phyloP scores from a whole-genome alignment of 2,888 invertebrate genomes.

The Subacronicta megacephala region DNA sequence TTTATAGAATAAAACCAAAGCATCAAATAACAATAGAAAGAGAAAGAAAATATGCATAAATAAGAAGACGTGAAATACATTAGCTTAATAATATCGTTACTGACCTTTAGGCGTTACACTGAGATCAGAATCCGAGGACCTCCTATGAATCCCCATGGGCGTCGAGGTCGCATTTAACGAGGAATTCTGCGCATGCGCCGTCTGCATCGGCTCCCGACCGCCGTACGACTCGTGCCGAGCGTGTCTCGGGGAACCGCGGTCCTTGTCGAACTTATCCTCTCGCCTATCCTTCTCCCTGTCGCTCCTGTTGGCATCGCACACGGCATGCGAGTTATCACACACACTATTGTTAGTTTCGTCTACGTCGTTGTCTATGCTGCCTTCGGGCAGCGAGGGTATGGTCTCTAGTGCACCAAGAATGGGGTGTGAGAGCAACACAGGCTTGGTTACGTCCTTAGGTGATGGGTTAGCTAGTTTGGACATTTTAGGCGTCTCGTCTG shows the following conservation, averaged over 20 bases:
- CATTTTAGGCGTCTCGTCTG: slow-evolving; percentile 74
- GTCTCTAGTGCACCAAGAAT: slow-evolving; percentile 81
- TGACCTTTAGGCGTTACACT: slow-evolving; percentile 98
- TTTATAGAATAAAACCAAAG: too few species aligned
- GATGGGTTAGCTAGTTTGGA: slow-evolving; percentile 72
- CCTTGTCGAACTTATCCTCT: slow-evolving; percentile 69
- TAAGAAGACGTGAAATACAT: background rate
- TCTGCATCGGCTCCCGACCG: slow-evolving; percentile 75
- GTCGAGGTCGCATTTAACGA: slow-evolving; percentile 85
- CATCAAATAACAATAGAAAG: too few species aligned
- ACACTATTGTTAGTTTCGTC: slow-evolving; percentile 86
- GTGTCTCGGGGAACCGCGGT: slow-evolving; percentile 84
- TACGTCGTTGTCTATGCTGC: slow-evolving; percentile 75
- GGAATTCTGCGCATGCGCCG: slow-evolving; percentile 70
- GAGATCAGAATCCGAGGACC: slow-evolving; percentile 98
- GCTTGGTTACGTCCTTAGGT: slow-evolving; percentile 70
- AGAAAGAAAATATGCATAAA: too few species aligned
- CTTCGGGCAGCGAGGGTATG: slow-evolving; percentile 83
- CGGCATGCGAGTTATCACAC: slow-evolving; percentile 89
- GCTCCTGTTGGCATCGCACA: slow-evolving; percentile 84
- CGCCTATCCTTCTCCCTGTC: slow-evolving; percentile 72
- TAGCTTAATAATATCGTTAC: slow-evolving; percentile 22
- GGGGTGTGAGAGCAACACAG: slow-evolving; percentile 79
- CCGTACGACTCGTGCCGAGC: slow-evolving; percentile 89
- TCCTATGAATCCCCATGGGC: slow-evolving; percentile 91